Conservation (phyloP, 2,888 invertebrate genomes). For the Scrobipalpa atriplicella region DNA sequence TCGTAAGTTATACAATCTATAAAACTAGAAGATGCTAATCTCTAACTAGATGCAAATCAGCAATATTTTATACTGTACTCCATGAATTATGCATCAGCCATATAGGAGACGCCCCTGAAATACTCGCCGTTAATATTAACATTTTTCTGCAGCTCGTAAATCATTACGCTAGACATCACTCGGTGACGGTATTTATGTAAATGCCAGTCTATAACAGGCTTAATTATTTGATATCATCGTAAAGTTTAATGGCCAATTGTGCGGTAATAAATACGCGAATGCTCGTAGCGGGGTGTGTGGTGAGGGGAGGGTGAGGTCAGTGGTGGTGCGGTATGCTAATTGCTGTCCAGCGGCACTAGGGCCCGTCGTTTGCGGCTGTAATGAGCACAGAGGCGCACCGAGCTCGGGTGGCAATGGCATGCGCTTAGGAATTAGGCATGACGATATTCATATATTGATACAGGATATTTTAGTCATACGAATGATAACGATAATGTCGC, state of each 20-base stretch:
- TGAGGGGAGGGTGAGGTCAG: constrained; percentile 35
- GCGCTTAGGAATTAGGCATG: neutral
- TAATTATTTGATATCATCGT: constrained; percentile 54
- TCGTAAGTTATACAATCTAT: neutral
- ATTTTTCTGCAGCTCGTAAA: constrained; percentile 27
- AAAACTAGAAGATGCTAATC: neutral
- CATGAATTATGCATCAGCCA: constrained; percentile 10
- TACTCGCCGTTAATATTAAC: constrained; percentile 17
- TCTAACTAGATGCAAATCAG: constrained; percentile 1
- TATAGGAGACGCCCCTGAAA: constrained; percentile 17
- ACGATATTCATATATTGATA: too few relatives aligned
- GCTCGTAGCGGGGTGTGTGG: constrained; percentile 35
- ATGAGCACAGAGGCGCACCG: constrained; percentile 40
- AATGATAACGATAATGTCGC: too few relatives aligned
- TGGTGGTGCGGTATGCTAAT: constrained; percentile 60
- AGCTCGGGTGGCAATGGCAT: neutral
- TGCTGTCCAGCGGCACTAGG: constrained; percentile 53
- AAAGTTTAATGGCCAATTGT: constrained; percentile 54
- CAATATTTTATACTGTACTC: neutral
- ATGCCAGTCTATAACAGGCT: constrained; percentile 31
- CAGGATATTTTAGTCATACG: too few relatives aligned
- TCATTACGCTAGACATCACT: constrained; percentile 23
- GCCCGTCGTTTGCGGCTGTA: constrained; percentile 58
- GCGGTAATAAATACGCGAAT: constrained; percentile 53
- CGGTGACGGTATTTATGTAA: constrained; percentile 30